phyloP scores from a whole-genome alignment of 1,140 invertebrate species.

The Aphelenchoides besseyi region DNA sequence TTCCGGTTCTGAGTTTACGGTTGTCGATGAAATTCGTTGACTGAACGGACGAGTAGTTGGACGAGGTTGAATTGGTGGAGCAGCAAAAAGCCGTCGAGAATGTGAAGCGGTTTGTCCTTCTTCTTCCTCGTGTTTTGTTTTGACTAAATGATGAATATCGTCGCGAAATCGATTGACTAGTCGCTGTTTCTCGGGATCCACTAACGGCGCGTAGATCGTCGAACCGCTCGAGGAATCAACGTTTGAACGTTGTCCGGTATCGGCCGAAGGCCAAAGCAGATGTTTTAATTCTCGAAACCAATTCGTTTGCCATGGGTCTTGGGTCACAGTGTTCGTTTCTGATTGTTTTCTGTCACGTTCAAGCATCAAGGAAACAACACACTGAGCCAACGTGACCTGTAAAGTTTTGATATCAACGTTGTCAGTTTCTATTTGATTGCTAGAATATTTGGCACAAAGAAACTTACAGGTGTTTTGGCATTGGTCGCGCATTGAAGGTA shows the following conservation, averaged over 20 bases:
- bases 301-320: constrained; percentile 1
- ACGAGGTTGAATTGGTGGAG: neutral
- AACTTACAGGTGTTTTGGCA: neutral
- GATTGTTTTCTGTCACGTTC: neutral
- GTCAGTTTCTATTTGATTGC: too few relatives aligned
- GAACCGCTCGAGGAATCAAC: neutral
- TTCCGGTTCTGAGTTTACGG: neutral
- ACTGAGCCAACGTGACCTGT: neutral
- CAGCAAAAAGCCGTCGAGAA: too few relatives aligned
- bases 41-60: neutral
- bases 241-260: neutral
- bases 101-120: too few relatives aligned
- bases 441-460: neutral
- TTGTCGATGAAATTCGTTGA: neutral
- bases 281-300: neutral
- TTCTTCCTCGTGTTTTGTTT: too few relatives aligned
- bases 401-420: too few relatives aligned
- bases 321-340: neutral
- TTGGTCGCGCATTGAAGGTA: neutral
- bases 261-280: neutral
- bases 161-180: neutral
- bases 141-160: neutral
- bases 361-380: neutral
- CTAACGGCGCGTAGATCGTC: neutral
- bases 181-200: neutral